phyloP scores from a whole-genome alignment of 2,797 vertebrate species.

The Spheniscus humboldti region DNA sequence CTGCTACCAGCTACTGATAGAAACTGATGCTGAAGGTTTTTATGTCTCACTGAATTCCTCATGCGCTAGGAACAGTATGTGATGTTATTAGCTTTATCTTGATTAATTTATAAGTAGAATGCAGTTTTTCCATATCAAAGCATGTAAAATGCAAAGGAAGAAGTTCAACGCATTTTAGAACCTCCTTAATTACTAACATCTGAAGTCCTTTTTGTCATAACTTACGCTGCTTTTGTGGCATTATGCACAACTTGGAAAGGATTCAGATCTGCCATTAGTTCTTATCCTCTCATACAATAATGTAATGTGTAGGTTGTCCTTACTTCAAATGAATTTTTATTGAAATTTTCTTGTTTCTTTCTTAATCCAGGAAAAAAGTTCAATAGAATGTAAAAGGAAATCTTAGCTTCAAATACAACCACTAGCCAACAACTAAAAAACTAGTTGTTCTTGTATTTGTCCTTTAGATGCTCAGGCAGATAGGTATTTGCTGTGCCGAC shows the following conservation, averaged over 20 bases:
- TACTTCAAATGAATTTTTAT: background rate
- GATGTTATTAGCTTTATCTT: constrained; percentile 8
- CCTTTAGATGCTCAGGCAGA: background rate
- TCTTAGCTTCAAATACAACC: background rate
- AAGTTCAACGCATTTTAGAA: background rate
- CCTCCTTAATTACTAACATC: background rate
- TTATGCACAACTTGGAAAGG: background rate
- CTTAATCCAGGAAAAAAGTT: background rate
- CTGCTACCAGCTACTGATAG: background rate
- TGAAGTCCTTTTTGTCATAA: background rate
- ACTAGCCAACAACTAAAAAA: background rate
- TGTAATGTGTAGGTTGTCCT: background rate
- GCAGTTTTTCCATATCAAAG: constrained; percentile 13
- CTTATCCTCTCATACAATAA: background rate
- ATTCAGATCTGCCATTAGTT: background rate
- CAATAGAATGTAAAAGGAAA: background rate
- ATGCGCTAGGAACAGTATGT: background rate
- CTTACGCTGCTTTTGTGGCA: background rate
- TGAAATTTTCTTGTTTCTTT: background rate
- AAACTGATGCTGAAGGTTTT: constrained; percentile 5
- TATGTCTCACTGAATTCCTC: background rate
- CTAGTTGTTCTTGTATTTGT: background rate
- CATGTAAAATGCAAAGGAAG: background rate
- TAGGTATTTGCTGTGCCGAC: background rate
- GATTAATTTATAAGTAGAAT: constrained; percentile 1